Conservation (phyloP, 1,140 invertebrate genomes). For the Drosophila lowei region DNA sequence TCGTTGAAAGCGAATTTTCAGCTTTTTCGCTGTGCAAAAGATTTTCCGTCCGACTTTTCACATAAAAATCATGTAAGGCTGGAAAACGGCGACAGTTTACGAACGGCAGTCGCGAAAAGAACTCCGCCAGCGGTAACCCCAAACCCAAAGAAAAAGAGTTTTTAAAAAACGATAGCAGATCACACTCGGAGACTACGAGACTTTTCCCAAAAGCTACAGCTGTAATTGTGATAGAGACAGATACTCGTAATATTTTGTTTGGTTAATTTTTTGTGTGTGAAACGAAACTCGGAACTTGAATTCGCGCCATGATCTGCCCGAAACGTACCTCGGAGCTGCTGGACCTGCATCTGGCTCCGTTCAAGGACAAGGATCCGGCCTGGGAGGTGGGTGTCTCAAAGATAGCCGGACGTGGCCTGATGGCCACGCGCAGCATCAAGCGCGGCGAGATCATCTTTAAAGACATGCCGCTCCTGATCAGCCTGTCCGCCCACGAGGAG, state of each 20-base stretch:
- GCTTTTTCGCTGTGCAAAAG: slow-evolving; percentile 27
- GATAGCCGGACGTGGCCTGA: slow-evolving; percentile 85
- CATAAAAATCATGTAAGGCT: slow-evolving; percentile 83
- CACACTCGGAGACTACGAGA: no score
- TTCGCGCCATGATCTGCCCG: slow-evolving; percentile 71
- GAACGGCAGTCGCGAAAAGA: slow-evolving; percentile 73
- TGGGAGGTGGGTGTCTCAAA: slow-evolving; percentile 77
- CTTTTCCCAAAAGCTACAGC: no score
- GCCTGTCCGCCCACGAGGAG: slow-evolving; percentile 84
- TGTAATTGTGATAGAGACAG: no score
- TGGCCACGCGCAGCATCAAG: slow-evolving; percentile 86
- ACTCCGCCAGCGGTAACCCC: slow-evolving; percentile 36
- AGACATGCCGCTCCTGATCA: slow-evolving; percentile 87
- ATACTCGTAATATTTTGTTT: no score
- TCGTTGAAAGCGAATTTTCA: slow-evolving; percentile 60
- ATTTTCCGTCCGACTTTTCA: slow-evolving; percentile 62
- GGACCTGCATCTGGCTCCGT: slow-evolving; percentile 73
- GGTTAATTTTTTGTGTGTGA: slow-evolving; percentile 9
- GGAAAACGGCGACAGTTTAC: slow-evolving; percentile 83
- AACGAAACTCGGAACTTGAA: neutral
- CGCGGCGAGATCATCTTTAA: slow-evolving; percentile 88
- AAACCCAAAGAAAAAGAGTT: neutral
- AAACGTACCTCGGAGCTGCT: slow-evolving; percentile 79
- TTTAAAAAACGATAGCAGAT: no score
- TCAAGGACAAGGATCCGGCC: slow-evolving; percentile 80